Base-by-base conservation (phyloP, 2,888 invertebrate species). In the Hedya salicella region DNA sequence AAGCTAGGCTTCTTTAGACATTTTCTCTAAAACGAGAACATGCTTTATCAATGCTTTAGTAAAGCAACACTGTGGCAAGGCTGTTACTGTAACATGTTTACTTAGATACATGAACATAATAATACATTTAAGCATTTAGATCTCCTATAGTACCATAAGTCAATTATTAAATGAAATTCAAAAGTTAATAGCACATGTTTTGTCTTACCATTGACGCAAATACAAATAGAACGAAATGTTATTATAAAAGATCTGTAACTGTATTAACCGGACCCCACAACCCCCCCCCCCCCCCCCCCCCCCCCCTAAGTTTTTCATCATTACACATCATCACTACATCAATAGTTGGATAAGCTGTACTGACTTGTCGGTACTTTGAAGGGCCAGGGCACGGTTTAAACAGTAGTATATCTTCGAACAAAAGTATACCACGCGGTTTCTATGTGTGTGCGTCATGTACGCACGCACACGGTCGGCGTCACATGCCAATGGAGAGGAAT, bases 231-330 rank as follows among this genome's bases (percentile, higher is more conserved):
- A 39, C 14, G 46, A 13, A 42, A 50, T 44, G 42, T 49, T 50
- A 64, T 64, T 42, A 9, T 52, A 52, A 64, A 36, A 57, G 50
- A 64, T 59, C 52, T 59, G 50, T 59, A n/a, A n/a, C n/a, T n/a
- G 40, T 16, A 32, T 16, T 57, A n/a, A n/a, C 30, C 19, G 63
- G 56, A 49, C 49, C 52, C 52, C 57, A 59, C 64, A 64, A 49
- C 64, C 64, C n/a, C n/a, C n/a, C n/a, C n/a, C n/a, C n/a, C n/a
- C n/a, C n/a, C n/a, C n/a, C n/a, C n/a, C n/a, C n/a, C n/a, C n/a
- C n/a, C n/a, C n/a, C n/a, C n/a, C n/a, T n/a, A n/a, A n/a, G n/a
- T n/a, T n/a, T n/a, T n/a, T n/a, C n/a, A n/a, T n/a, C n/a, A n/a
- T n/a, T n/a, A n/a, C n/a, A n/a, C n/a, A n/a, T n/a, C n/a, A n/a